Evolutionary conservation across 1,140 invertebrate species (phyloP).

Genomic region (Ptiloglossa arizonensis): DNA sequence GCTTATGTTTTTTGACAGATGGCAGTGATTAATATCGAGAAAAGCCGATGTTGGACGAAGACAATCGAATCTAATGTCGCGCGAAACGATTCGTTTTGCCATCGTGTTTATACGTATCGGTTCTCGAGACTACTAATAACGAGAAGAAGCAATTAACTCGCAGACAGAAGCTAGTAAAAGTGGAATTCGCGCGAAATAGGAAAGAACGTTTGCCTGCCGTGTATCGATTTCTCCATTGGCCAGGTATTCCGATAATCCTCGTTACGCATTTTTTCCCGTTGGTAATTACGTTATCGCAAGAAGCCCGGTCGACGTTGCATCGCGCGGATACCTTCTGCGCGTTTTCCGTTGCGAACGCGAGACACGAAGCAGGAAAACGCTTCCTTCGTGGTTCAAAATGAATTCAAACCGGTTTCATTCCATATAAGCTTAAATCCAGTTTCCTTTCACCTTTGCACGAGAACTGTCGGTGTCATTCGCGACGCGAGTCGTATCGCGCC

Average conservation of each 20-base stretch:
- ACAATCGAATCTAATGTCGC: background rate
- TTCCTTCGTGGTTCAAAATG: constrained; percentile 10
- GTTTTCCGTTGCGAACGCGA: background rate
- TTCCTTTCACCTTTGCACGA: constrained; percentile 61
- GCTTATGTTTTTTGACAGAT: background rate
- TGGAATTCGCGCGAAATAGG: background rate
- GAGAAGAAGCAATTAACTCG: background rate
- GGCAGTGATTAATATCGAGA: background rate
- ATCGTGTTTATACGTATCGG: too few relatives aligned
- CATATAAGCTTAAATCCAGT: constrained; percentile 52
- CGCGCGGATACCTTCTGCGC: background rate
- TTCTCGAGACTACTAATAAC: background rate
- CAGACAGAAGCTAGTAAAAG: background rate
- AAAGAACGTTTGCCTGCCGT: background rate
- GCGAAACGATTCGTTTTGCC: too few relatives aligned
- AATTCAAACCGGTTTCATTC: constrained; percentile 57
- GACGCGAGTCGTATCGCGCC: background rate
- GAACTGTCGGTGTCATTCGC: constrained; percentile 47
- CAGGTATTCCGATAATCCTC: background rate
- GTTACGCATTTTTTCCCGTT: background rate
- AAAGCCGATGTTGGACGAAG: background rate
- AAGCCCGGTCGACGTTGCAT: background rate
- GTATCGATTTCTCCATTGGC: constrained; percentile 5
- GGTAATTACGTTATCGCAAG: constrained; percentile 1
- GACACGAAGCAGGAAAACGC: constrained; percentile 12